Evolutionary conservation across 2,797 vertebrate genomes (phyloP), one percentile per base, ranked within the genome.

Genomic region (Enteromius unitaeniatus): DNA sequence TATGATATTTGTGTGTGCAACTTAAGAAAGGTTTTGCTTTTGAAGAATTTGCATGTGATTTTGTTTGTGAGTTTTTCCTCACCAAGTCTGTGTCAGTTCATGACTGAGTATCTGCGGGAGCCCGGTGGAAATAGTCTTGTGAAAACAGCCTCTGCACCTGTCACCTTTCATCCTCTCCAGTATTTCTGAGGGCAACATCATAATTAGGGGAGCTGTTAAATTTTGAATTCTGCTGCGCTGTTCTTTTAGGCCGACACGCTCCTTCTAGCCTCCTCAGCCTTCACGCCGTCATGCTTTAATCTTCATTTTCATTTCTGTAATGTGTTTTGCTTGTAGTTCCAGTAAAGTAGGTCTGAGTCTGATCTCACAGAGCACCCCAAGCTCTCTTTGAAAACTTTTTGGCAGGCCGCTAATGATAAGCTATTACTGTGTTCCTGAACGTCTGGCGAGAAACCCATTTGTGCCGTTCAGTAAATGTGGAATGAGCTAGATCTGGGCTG

Each of bases 201-300:
- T 87, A 89, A 88, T 91, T 88, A 88, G 83, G 60, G 10, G 72
- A 73, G 60, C 82, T 87, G 76, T 83, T 88, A 65, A 88, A 91
- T 86, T 84, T 90, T 86, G 65, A 81, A 87, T 88, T 86, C 81
- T 55, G 55, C 74, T 69, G 53, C 45, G 34, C 47, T 84, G 84
- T 83, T 88, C 83, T 84, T 85, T 86, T 17, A 78, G 60, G 45
- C 80, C 45, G 31, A 62, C 60, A 37, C 4, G 6, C 82, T 78
- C 78, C 28, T 72, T 82, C 65, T 53, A 82, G 53, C 58, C 70
- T 76, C 78, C 64, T 79, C 83, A 83, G 75, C 69, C 78, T 76
- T 68, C 45, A 64, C 14, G 15, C 64, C 31, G 67, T 60, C 69
- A 51, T 60, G 75, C 81, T 88, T 86, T 86, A 86, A 87, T 87